Conservation (phyloP, 2,888 invertebrate species). For the Drosophila lutescens region DNA sequence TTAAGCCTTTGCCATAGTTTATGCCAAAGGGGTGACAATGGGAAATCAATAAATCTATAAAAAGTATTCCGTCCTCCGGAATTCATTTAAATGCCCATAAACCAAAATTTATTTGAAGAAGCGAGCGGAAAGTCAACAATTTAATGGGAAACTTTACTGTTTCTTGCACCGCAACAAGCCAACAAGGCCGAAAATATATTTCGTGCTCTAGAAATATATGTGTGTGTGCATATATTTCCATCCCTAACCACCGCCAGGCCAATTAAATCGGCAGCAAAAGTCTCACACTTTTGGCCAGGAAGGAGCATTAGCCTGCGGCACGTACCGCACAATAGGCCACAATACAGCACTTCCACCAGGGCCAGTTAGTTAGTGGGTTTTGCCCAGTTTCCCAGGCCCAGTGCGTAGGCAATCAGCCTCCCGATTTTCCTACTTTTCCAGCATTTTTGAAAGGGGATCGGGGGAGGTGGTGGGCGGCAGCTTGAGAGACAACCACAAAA, state of each 20-base stretch:
- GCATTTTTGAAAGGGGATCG: constrained; percentile 2
- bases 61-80: neutral
- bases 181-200: constrained; percentile 27
- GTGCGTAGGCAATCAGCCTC: constrained; percentile 63
- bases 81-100: constrained; percentile 35
- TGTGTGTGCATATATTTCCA: neutral
- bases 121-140: constrained; percentile 21
- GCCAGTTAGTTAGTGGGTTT: constrained; percentile 24
- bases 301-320: constrained; percentile 56
- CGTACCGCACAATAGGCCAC: constrained; percentile 55
- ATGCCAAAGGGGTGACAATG: constrained; percentile 12
- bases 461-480: neutral
- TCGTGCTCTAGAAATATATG: neutral
- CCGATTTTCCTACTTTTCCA: constrained; percentile 33
- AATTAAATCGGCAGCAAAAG: constrained; percentile 51
- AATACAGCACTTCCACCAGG: constrained; percentile 33
- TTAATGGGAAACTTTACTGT: constrained; percentile 11
- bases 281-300: constrained; percentile 34
- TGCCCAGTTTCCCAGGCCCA: constrained; percentile 11
- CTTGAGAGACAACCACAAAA: constrained; percentile 43
- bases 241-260: constrained; percentile 35
- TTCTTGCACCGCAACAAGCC: constrained; percentile 21
- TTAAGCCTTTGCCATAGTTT: constrained; percentile 49
- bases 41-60: constrained; percentile 22
- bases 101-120: constrained; percentile 7